Evolutionary conservation across 2,797 vertebrate genomes (phyloP).

Genomic region (Eupleurogrammus muticus): DNA sequence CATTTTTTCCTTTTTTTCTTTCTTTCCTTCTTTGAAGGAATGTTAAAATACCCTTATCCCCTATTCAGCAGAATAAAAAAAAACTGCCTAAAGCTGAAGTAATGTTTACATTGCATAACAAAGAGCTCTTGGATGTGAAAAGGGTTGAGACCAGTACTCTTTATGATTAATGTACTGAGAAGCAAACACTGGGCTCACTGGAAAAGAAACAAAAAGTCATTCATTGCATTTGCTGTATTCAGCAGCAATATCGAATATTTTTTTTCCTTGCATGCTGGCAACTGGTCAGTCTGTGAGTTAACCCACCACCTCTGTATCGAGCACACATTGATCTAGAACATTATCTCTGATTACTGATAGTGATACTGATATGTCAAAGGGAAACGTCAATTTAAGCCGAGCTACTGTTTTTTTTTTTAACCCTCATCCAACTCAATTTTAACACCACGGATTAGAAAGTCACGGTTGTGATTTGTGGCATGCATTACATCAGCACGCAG

Average conservation of each 20-base stretch:
- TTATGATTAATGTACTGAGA: conserved; percentile 78
- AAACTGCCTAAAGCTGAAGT: conserved; percentile 55
- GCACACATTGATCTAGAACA: conserved; percentile 24
- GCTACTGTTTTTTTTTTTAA: conserved; percentile 2
- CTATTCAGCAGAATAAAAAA: conserved; percentile 61
- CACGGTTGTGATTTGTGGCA: not conserved
- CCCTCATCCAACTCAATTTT: not conserved
- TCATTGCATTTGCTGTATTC: conserved; percentile 63
- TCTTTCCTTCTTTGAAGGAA: conserved; percentile 43
- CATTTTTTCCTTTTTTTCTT: not conserved
- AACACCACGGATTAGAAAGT: conserved; percentile 24
- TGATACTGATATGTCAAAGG: conserved; percentile 27
- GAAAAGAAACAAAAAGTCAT: conserved; percentile 67
- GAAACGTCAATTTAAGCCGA: conserved; percentile 20
- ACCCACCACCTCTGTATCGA: conserved; percentile 19
- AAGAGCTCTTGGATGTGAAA: conserved; percentile 75
- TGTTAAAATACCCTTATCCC: conserved; percentile 75
- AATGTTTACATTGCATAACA: conserved; percentile 81
- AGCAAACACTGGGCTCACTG: conserved; percentile 71
- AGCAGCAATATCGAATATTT: conserved; percentile 47
- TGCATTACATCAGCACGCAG: not conserved
- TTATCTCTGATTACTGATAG: conserved; percentile 32
- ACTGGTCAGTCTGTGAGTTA: conserved; percentile 18
- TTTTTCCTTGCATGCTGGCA: conserved; percentile 5
- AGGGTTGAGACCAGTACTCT: conserved; percentile 70